Conservation (phyloP, 2,797 vertebrate genomes). For the Sebastes vulpes region DNA sequence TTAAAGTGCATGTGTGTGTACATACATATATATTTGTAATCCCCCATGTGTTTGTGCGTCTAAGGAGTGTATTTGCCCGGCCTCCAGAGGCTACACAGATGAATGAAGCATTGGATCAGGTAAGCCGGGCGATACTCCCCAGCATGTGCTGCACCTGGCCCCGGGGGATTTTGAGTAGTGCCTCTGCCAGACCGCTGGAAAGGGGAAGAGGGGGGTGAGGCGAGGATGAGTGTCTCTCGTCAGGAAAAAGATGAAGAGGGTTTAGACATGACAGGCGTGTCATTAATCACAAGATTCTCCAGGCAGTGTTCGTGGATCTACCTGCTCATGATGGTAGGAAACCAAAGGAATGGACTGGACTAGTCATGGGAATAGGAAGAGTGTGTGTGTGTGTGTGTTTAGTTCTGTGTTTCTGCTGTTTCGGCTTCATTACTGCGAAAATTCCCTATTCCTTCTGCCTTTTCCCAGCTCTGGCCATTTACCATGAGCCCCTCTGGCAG, state of each 20-base stretch:
- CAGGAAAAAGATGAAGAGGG: constrained; percentile 68
- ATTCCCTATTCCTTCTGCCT: constrained; percentile 61
- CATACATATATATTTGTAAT: constrained; percentile 35
- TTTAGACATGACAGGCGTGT: constrained; percentile 72
- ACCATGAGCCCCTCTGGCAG: constrained; percentile 80
- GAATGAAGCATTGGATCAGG: constrained; percentile 81
- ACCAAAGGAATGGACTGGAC: constrained; percentile 64
- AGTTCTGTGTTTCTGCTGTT: constrained; percentile 58
- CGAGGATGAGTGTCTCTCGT: constrained; percentile 51
- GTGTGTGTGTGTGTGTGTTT: constrained; percentile 33
- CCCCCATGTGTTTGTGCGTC: not conserved
- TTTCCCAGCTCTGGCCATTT: constrained; percentile 49
- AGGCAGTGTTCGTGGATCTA: constrained; percentile 54
- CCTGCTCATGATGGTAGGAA: constrained; percentile 46
- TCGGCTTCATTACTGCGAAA: constrained; percentile 71
- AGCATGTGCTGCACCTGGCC: constrained; percentile 73
- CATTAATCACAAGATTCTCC: constrained; percentile 75
- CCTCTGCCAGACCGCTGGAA: constrained; percentile 61
- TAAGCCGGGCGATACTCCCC: constrained; percentile 74
- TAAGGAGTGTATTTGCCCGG: constrained; percentile 63
- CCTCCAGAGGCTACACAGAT: constrained; percentile 77
- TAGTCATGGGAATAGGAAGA: constrained; percentile 49
- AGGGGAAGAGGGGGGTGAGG: not conserved
- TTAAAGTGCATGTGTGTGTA: constrained; percentile 33
- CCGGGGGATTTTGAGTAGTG: constrained; percentile 65